Percentiles rank a stretch among this genome's conserved stretches.
Conservation (phyloP, 2,888 invertebrate species). For the Cerastis leucographa region DNA sequence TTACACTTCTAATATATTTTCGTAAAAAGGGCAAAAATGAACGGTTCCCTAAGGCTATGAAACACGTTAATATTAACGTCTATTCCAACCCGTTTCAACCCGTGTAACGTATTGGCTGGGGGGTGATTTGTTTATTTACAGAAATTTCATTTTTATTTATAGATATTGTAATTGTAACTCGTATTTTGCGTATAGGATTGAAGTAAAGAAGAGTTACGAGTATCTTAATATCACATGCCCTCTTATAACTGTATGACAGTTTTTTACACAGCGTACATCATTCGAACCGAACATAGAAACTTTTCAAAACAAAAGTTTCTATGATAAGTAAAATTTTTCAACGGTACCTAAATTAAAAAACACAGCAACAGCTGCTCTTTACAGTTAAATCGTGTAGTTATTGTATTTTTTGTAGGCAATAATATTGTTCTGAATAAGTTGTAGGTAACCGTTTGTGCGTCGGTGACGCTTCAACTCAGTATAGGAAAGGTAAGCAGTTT, state of each 20-base stretch:
- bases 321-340: too few species aligned
- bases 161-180: conserved; percentile 1
- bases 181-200: not conserved
- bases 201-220: not conserved
- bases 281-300: too few species aligned
- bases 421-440: too few species aligned
- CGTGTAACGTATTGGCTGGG: conserved; percentile 35
- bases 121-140: conserved; percentile 58
- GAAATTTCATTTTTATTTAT: conserved; percentile 31
- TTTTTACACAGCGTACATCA: not conserved
- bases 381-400: too few species aligned
- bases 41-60: conserved; percentile 38
- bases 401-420: too few species aligned
- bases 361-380: too few species aligned
- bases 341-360: too few species aligned
- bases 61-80: conserved; percentile 54
- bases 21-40: conserved; percentile 41
- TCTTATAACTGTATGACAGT: not conserved
- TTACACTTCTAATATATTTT: conserved; percentile 56
- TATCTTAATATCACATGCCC: not conserved
- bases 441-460: too few species aligned
- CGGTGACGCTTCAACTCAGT: not conserved
- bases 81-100: conserved; percentile 39
- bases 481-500: not conserved
- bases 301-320: too few species aligned